Evolutionary conservation across 2,113 vertebrate genomes (phyloP).

Genomic region (Platichthys stellatus): DNA sequence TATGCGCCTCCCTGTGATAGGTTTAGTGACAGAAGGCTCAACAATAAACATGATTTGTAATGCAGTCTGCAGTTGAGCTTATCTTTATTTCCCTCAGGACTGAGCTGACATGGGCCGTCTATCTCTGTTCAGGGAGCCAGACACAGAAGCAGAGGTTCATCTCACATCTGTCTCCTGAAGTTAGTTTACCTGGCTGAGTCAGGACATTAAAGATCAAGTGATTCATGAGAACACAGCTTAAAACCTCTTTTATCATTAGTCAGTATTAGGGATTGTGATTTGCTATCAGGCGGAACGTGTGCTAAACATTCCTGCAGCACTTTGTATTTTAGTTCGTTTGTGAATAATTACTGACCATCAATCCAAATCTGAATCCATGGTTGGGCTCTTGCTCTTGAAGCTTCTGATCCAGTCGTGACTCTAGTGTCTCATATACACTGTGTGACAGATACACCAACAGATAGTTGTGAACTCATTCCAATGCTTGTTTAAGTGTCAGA

Average conservation of each 20-base stretch:
- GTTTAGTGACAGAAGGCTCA: conserved; percentile 65
- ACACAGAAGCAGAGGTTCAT: conserved; percentile 36
- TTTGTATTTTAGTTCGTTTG: too few species aligned
- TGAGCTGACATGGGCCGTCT: conserved; percentile 19
- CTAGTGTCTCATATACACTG: background rate
- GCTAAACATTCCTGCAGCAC: too few species aligned
- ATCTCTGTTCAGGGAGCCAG: conserved; percentile 25
- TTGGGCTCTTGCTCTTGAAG: too few species aligned
- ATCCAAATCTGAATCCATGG: too few species aligned
- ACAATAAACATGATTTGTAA: conserved; percentile 66
- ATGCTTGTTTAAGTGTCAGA: conserved; percentile 1
- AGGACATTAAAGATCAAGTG: too few species aligned
- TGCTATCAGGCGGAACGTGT: too few species aligned
- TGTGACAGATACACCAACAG: background rate
- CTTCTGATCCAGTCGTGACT: background rate
- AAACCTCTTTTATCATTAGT: too few species aligned
- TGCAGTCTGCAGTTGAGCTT: conserved; percentile 10
- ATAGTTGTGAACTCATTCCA: background rate
- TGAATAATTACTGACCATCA: too few species aligned
- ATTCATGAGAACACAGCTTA: too few species aligned
- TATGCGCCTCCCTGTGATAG: conserved; percentile 58
- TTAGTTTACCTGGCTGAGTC: too few species aligned
- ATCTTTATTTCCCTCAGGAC: conserved; percentile 63
- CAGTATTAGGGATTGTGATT: too few species aligned
- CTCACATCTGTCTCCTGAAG: background rate